phyloP scores from a whole-genome alignment of 2,797 vertebrate species.

The Rhinella marina region DNA sequence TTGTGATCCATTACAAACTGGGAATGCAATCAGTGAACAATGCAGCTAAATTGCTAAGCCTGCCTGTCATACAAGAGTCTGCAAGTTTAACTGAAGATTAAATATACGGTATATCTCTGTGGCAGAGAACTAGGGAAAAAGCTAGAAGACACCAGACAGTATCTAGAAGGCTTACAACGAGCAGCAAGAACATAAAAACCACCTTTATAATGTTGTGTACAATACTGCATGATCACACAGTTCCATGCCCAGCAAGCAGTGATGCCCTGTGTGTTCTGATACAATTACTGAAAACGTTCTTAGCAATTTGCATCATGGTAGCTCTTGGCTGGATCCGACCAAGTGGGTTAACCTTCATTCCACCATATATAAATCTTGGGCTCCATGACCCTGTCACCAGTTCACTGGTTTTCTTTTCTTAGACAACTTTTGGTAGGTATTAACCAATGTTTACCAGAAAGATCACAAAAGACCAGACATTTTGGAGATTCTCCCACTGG shows the following conservation, averaged over 20 bases:
- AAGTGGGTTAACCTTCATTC: too few species aligned
- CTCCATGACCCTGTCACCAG: too few species aligned
- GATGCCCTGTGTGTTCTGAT: too few species aligned
- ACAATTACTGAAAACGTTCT: not conserved
- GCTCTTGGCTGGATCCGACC: too few species aligned
- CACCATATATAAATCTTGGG: too few species aligned
- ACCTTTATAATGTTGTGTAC: too few species aligned
- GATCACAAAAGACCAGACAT: too few species aligned
- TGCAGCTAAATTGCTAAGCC: conserved; percentile 26
- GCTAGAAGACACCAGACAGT: not conserved
- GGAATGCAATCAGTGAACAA: conserved; percentile 66
- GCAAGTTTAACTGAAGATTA: conserved; percentile 22
- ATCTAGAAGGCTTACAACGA: not conserved
- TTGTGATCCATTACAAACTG: conserved; percentile 49
- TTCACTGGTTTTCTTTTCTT: too few species aligned
- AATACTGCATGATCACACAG: too few species aligned
- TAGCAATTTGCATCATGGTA: too few species aligned
- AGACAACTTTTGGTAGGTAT: too few species aligned
- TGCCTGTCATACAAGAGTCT: not conserved
- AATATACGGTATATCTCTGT: not conserved
- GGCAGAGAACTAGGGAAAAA: not conserved
- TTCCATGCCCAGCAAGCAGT: not conserved
- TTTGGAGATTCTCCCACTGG: too few species aligned
- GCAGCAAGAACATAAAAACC: not conserved
- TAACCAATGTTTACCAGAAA: not conserved